These are phyloP conservation scores for Plecotus auritus DNA, from an alignment of 2,113 vertebrate species.

Conservation along the genomic window DNA sequence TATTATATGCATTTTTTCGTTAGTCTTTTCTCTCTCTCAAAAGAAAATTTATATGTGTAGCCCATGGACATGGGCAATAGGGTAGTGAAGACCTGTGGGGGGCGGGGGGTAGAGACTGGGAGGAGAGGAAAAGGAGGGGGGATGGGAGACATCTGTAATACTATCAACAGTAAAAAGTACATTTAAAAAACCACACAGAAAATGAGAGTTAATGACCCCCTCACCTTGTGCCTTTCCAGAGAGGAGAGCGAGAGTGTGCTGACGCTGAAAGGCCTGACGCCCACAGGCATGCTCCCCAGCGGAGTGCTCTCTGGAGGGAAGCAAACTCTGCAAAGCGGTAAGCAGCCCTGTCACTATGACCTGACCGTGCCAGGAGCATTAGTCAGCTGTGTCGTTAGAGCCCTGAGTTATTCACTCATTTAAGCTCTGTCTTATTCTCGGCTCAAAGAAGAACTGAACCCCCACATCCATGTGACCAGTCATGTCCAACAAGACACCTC, in stretches of 20 bases:
- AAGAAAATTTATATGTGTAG: not conserved
- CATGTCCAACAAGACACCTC: no score
- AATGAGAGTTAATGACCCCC: rapidly evolving
- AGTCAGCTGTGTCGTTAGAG: not conserved
- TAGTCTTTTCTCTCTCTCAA: not conserved
- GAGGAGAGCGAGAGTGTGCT: slow-evolving; percentile 99
- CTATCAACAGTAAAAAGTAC: no score
- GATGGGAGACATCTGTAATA: no score
- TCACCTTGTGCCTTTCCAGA: slow-evolving; percentile 76
- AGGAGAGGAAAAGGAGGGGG: no score
- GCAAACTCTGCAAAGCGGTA: slow-evolving; percentile 98
- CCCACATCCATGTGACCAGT: not conserved
- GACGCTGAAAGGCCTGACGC: slow-evolving; percentile 97
- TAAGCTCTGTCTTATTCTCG: not conserved
- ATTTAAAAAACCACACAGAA: not conserved
- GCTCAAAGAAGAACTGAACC: not conserved
- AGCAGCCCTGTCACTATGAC: slow-evolving; percentile 69
- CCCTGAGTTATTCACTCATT: not conserved
- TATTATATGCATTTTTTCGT: not conserved
- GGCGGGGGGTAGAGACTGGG: no score
- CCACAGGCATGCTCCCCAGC: slow-evolving; percentile 98
- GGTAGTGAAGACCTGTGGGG: no score
- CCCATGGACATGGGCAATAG: no score
- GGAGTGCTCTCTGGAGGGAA: slow-evolving; percentile 98
- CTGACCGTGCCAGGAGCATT: not conserved